These are phyloP conservation scores for Romanogobio albipinnatus DNA, from an alignment of 2,113 vertebrate species.

Conservation along the genomic window DNA sequence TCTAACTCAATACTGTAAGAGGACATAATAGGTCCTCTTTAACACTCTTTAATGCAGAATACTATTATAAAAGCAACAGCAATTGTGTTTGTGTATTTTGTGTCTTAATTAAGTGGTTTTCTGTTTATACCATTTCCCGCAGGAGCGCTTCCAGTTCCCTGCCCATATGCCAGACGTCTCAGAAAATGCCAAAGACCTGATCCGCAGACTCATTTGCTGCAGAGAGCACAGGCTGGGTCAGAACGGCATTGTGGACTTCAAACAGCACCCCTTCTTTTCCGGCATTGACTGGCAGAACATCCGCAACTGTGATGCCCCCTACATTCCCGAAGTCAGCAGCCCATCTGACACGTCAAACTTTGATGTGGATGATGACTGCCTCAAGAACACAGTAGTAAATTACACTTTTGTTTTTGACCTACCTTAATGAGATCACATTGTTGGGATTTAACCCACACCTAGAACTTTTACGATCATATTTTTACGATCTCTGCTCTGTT, in stretches of 20 bases:
- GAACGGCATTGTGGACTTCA: slow-evolving; percentile 96
- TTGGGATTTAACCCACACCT: not conserved
- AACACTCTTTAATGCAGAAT: too few relatives aligned
- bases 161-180: slow-evolving; percentile 90
- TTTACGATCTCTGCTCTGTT: not conserved
- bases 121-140: not conserved
- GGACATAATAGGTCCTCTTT: too few relatives aligned
- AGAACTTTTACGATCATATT: not conserved
- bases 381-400: slow-evolving; percentile 90
- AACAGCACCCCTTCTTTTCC: slow-evolving; percentile 92
- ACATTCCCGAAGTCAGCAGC: slow-evolving; percentile 99
- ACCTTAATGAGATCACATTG: not conserved
- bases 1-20: too few relatives aligned
- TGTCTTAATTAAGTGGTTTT: not conserved
- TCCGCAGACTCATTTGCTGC: slow-evolving; percentile 95
- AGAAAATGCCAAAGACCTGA: slow-evolving; percentile 95
- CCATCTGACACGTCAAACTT: slow-evolving; percentile 99
- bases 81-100: not conserved
- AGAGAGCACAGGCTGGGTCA: slow-evolving; percentile 96
- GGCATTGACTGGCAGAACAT: slow-evolving; percentile 99
- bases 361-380: slow-evolving; percentile 97
- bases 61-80: too few relatives aligned
- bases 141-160: slow-evolving; percentile 99
- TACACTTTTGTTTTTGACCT: not conserved
- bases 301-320: slow-evolving; percentile 92